phyloP scores from a whole-genome alignment of 2,113 vertebrate species.

The Megaceryle torquata region DNA sequence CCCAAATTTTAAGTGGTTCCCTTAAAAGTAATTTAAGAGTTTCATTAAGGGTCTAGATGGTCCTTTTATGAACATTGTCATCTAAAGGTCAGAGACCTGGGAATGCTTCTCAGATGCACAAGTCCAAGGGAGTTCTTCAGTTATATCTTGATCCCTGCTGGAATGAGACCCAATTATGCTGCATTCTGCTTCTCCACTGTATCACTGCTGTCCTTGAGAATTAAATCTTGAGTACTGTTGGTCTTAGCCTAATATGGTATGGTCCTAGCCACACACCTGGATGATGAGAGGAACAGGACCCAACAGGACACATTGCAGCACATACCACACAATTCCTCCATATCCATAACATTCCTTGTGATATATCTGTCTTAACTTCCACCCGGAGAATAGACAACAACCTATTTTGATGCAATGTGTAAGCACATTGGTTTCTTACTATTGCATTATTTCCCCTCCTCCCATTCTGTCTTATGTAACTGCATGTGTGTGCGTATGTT shows the following conservation, averaged over 20 bases:
- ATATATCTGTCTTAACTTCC: not conserved
- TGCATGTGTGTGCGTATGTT: not conserved
- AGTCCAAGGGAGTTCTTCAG: not conserved
- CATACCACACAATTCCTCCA: rapidly evolving
- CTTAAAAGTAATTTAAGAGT: conserved; percentile 12
- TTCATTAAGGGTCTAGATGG: conserved; percentile 25
- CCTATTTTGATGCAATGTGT: not conserved
- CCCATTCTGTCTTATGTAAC: not conserved
- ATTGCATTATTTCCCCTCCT: not conserved
- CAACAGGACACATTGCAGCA: not conserved
- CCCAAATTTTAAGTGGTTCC: not conserved
- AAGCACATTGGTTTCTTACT: not conserved
- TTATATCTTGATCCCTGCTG: not conserved
- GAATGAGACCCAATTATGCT: not conserved
- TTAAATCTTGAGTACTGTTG: not conserved
- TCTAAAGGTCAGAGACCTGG: not conserved
- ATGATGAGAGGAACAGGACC: not conserved
- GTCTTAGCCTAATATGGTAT: not conserved
- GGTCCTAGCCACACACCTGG: not conserved
- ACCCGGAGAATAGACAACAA: not conserved
- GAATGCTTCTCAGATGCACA: not conserved
- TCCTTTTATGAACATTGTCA: conserved; percentile 6
- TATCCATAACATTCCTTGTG: not conserved
- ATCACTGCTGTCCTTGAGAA: not conserved
- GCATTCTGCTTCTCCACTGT: not conserved